Evolutionary conservation across 2,888 invertebrate genomes (phyloP), one percentile per base, ranked within the genome.

Genomic region (Heliothis peltigera): DNA sequence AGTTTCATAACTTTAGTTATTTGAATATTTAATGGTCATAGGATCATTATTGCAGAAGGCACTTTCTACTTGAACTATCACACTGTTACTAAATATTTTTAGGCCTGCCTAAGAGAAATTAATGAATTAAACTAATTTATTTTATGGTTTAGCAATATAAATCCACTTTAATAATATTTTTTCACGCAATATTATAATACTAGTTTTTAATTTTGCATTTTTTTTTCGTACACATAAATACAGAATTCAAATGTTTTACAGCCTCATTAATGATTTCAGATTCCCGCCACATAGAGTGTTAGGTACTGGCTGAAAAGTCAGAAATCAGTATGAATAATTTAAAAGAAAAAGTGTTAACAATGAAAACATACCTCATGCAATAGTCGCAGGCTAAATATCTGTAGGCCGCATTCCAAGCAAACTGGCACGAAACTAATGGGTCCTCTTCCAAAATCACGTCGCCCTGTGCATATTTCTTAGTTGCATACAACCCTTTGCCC

Each of bases 341-440:
- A n/a, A 18, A 28, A 1, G 10, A 44, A 46, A 44, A 2, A 17
- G 0, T 42, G 17, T 28, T 6, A 5, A 5, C 7, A 0, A 35
- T 54, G 18, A 49, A 35, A 64, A 46, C 49, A 8, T 88, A 97
- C 97, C 96, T 96, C 96, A 99, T 96, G 87, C 99, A 99, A 90
- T 97, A 97, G 87, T 98, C 98, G 91, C 99, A 99, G 0, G 98
- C 98, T 73, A 96, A 92, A 90, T 99, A 99, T 79, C 97, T 96
- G 88, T 98, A 99, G 0, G 97, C 96, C 42, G 96, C 96, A 92
- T 99, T 99, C 99, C 99, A 99, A 7, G 98, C 96, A 91, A 98
- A 99, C 91, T 99, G 99, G 83, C 97, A 97, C 19, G 98, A 97
- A 25, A 98, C 97, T 58, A 99, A 90, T 0, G 99, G 99, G 70